Percentiles rank a stretch among this genome's conserved stretches.
phyloP scores from a whole-genome alignment of 1,140 invertebrate species.

The Scylla paramamosain region DNA sequence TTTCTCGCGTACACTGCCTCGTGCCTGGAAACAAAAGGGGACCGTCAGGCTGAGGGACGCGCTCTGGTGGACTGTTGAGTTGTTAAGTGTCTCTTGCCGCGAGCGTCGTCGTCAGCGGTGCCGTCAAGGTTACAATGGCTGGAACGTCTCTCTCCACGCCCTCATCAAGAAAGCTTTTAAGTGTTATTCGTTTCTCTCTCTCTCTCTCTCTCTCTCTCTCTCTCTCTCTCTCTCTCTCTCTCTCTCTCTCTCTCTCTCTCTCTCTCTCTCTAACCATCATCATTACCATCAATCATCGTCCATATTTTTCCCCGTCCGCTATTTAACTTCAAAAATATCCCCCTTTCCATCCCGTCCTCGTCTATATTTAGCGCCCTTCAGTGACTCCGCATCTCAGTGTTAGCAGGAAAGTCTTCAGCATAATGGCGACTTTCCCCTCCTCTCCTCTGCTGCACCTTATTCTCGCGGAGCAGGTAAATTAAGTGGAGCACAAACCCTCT shows the following conservation, averaged over 20 bases:
- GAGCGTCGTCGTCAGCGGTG: neutral
- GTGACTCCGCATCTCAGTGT: too few species aligned
- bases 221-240: neutral
- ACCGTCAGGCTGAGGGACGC: neutral
- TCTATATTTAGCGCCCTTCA: neutral
- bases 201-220: neutral
- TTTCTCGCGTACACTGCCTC: neutral
- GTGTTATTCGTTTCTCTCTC: neutral
- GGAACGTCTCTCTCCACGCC: neutral
- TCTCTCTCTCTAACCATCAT: conserved; percentile 1
- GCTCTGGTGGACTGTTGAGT: neutral
- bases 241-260: conserved; percentile 8
- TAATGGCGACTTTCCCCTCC: neutral
- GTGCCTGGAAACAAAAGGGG: neutral
- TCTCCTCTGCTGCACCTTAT: neutral
- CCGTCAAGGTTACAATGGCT: neutral
- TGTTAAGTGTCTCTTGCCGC: neutral
- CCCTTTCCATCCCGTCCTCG: neutral
- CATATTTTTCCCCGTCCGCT: neutral
- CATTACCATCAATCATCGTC: neutral
- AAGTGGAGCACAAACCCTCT: neutral
- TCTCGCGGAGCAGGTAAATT: neutral
- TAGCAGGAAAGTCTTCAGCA: neutral
- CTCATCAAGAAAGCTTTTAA: neutral
- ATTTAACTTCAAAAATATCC: neutral